Evolutionary conservation across 2,113 vertebrate genomes (phyloP).

Genomic region (Macheiramphus alcinus): DNA sequence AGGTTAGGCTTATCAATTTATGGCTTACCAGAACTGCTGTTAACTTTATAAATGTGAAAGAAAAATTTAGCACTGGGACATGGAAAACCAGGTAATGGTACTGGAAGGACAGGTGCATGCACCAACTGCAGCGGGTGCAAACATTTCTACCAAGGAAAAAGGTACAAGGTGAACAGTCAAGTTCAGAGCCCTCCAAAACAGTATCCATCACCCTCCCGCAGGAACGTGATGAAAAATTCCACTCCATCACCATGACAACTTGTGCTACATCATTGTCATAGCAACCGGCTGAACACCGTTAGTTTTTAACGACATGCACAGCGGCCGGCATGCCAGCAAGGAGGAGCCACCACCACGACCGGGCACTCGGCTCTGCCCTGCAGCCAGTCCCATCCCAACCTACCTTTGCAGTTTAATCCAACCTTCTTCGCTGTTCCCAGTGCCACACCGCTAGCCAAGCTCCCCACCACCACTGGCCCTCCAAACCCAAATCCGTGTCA

Average conservation of each 20-base stretch:
- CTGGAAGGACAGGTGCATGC: background rate
- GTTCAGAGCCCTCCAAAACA: constrained; percentile 20
- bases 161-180: background rate
- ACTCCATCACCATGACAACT: constrained; percentile 72
- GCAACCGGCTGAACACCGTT: constrained; percentile 62
- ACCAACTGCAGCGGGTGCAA: background rate
- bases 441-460: rapidly evolving
- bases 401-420: background rate
- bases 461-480: background rate
- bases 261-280: constrained; percentile 60
- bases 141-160: background rate
- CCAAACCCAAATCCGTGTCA: background rate
- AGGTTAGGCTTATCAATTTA: background rate
- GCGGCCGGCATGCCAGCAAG: background rate
- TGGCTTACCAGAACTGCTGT: background rate
- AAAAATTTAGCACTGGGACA: background rate
- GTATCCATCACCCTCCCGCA: constrained; percentile 29
- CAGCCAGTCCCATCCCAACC: background rate
- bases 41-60: background rate
- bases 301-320: constrained; percentile 27
- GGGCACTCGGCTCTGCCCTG: rapidly evolving
- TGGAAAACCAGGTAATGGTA: background rate
- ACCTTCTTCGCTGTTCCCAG: background rate
- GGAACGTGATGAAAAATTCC: constrained; percentile 25
- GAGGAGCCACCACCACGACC: background rate